A percentile compares a stretch with the other conserved stretches of the same genome.
These are phyloP conservation scores for Oryzaephilus surinamensis DNA, from an alignment of 1,140 invertebrate species.

Conservation along the genomic window DNA sequence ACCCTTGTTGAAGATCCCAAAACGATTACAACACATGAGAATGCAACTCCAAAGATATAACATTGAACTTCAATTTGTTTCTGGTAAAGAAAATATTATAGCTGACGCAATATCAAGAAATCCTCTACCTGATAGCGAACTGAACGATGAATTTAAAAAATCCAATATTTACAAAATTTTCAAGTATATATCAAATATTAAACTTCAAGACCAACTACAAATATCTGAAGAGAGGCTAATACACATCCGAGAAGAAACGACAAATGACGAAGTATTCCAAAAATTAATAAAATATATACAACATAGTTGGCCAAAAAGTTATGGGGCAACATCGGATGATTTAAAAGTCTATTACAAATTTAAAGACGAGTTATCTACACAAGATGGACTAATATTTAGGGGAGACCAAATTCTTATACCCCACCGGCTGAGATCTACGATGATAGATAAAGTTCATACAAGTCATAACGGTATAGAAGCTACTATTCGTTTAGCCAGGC, in stretches of 20 bases:
- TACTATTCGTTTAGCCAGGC: conserved; percentile 23
- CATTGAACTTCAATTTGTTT: conserved; percentile 7
- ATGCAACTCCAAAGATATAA: conserved; percentile 23
- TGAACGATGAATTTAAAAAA: background rate
- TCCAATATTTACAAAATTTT: no score
- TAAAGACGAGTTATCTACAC: conserved; percentile 18
- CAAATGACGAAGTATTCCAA: no score
- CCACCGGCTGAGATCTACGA: conserved; percentile 16
- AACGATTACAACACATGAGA: conserved; percentile 21
- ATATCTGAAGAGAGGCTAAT: no score
- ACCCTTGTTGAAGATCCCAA: conserved; percentile 13
- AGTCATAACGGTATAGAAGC: conserved; percentile 12
- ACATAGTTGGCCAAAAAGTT: conserved; percentile 23
- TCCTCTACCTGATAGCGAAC: background rate
- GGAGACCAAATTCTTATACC: conserved; percentile 22
- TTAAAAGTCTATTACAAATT: conserved; percentile 19
- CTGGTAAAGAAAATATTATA: conserved; percentile 2
- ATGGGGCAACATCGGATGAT: conserved; percentile 9
- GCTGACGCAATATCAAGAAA: conserved; percentile 3
- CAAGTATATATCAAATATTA: no score
- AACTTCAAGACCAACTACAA: no score
- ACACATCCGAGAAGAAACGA: no score
- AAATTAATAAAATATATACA: conserved; percentile 3
- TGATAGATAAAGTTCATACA: conserved; percentile 5
- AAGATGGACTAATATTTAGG: conserved; percentile 12